Base-by-base conservation (phyloP, 2,113 vertebrate genomes). In the Lichenostomus cassidix region DNA sequence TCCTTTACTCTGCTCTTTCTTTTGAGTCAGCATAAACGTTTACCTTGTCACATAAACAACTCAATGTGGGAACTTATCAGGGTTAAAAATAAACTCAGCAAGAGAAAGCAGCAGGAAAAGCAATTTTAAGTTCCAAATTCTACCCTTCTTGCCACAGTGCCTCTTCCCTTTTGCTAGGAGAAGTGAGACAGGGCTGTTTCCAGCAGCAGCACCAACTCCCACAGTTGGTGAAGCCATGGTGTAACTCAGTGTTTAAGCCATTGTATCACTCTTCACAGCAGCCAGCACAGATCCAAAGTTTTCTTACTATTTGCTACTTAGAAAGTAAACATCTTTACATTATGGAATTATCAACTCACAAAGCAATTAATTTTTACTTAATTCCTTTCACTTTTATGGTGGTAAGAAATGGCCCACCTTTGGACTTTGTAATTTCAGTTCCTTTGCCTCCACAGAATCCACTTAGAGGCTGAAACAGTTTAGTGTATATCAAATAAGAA, bases 11-110 rank as follows among this genome's bases (percentile, higher is more conserved):
- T 37, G 31, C 49, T 79, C 44, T 46, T 65, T 74, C 42, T 77
- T 89, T 87, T 20, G 49, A 91, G 64, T 92, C 83, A 91, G 77
- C 64, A 81, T 47, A 88, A 95, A 94, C 31, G 41, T 49, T 77
- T 89, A 85, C 59, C 50, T 83, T 87, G 59, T 31, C 68, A 86
- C 86, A 73, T 23, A 64, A 86, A 35, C 46, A 77, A 39, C 83
- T 76, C 59, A 21, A 25, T 16, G 46, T 60, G 46, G 50, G 93
- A 92, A 77, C 33, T 63, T 70, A 90, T 37, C 29, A 3, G 0
- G 23, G 50, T 70, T 80, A 83, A 88, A 92, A 92, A 53, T 76
- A 69, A 85, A 53, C 28, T 29, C 10, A 4, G 70, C 77, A 88
- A 86, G 39, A 63, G n/a, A 69, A 3, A 14, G 22, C 31, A 56